Base-by-base conservation (phyloP, 35 echinoderm and acorn worm genomes). In the Amphiura filiformis region DNA sequence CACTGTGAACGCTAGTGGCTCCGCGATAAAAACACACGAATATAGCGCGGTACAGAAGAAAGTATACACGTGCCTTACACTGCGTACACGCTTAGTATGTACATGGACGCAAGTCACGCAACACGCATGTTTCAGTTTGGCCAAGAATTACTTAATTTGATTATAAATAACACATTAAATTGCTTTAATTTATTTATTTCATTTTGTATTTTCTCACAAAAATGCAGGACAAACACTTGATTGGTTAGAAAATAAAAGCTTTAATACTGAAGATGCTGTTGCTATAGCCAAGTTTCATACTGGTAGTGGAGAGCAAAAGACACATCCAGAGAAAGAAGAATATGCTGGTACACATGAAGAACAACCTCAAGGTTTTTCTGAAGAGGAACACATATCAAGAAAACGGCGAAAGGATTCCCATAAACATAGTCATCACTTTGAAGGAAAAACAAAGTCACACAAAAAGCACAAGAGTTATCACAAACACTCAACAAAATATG, bases 171-270 rank as follows among this genome's bases (percentile, higher is more conserved):
- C n/a, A n/a, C n/a, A n/a, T n/a, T n/a, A n/a, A n/a, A n/a, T n/a
- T n/a, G n/a, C n/a, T n/a, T n/a, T n/a, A n/a, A n/a, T n/a, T n/a
- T n/a, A n/a, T n/a, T n/a, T n/a, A n/a, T n/a, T n/a, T n/a, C n/a
- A n/a, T n/a, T n/a, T n/a, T n/a, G n/a, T n/a, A n/a, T n/a, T n/a
- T n/a, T n/a, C n/a, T n/a, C n/a, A n/a, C n/a, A n/a, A 47, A 47
- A 47, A 9, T 47, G 4, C 41, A 47, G 41, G 17, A 17, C 41
- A 47, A 47, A 17, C 5, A 4, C 32, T 70, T 20, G 49, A 85
- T 31, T 85, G 83, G 83, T 56, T 85, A 15, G 34, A 56, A 37
- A 85, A 85, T 30, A 56, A 85, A 37, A 85, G 83, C 37, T 85
- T 85, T 61, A 56, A 61, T 11, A 70, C 49, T 34, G 52, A 85